Evolutionary conservation across 2,888 invertebrate genomes (phyloP).

Genomic region (Pilophorus perplexus): DNA sequence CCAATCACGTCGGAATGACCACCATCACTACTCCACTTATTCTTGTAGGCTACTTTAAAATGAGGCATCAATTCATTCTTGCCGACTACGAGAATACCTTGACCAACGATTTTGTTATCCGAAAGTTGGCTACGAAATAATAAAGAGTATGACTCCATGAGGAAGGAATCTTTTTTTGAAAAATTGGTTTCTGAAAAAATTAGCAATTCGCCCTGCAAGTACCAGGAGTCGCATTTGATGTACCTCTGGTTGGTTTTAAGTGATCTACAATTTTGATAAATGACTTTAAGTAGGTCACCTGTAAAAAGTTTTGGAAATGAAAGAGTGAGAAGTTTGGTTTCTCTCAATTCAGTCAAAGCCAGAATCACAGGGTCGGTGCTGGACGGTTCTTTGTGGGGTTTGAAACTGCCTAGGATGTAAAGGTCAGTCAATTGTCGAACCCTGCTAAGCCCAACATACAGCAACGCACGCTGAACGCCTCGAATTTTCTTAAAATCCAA

Average conservation of each 20-base stretch:
- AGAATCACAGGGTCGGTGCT: background rate
- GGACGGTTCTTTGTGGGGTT: background rate
- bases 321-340: background rate
- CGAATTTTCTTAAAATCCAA: background rate
- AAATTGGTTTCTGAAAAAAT: conserved; percentile 31
- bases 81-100: background rate
- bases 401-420: conserved; percentile 4
- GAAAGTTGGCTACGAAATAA: background rate
- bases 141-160: background rate
- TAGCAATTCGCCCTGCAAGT: conserved; percentile 3
- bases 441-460: conserved; percentile 1
- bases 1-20: background rate
- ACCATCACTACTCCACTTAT: background rate
- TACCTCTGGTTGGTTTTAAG: conserved; percentile 7
- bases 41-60: background rate
- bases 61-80: background rate
- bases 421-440: conserved; percentile 1
- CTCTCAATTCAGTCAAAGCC: background rate
- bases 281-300: conserved; percentile 11
- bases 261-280: conserved; percentile 30
- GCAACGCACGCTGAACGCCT: background rate
- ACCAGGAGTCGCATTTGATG: conserved; percentile 27
- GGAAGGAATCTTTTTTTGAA: background rate
- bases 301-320: conserved; percentile 10
- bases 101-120: background rate